These are phyloP conservation scores for Ophion slaviceki DNA, from an alignment of 2,888 invertebrate species.

Conservation along the genomic window DNA sequence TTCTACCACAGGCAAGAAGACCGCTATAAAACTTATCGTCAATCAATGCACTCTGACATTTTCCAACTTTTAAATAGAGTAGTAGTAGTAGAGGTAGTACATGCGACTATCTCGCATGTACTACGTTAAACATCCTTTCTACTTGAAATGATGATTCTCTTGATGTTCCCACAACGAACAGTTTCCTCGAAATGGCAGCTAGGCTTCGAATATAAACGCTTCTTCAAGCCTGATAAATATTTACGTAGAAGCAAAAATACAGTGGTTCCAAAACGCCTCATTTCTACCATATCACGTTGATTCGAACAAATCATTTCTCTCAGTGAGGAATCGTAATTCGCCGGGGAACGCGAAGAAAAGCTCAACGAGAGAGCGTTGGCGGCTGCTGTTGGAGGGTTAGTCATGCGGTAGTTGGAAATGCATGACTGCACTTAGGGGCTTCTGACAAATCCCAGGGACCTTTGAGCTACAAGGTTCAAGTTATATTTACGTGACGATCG, in stretches of 20 bases:
- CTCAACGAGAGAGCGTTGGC: slow-evolving; percentile 14
- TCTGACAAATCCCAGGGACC: slow-evolving; percentile 24
- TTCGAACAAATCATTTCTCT: background rate
- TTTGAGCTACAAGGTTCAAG: slow-evolving; percentile 41
- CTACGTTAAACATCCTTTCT: background rate
- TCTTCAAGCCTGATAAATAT: background rate
- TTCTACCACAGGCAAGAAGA: too few species aligned
- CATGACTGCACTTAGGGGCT: slow-evolving; percentile 21
- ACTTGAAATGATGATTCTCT: background rate
- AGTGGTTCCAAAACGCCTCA: background rate
- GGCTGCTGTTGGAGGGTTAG: slow-evolving; percentile 1
- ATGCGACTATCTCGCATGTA: too few species aligned
- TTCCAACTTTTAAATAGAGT: too few species aligned
- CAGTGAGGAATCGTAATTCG: background rate
- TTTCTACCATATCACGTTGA: background rate
- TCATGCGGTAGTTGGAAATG: slow-evolving; percentile 25
- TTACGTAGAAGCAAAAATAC: background rate
- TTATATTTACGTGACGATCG: slow-evolving; percentile 22
- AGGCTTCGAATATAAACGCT: background rate
- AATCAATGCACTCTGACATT: too few species aligned
- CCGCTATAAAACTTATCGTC: too few species aligned
- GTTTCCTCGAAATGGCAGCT: background rate
- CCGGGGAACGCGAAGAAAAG: background rate
- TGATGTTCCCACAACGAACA: background rate
- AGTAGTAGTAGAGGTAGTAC: too few species aligned